Evolutionary conservation across 1,140 invertebrate genomes (phyloP).

Genomic region (Lasaia peninsularis): DNA sequence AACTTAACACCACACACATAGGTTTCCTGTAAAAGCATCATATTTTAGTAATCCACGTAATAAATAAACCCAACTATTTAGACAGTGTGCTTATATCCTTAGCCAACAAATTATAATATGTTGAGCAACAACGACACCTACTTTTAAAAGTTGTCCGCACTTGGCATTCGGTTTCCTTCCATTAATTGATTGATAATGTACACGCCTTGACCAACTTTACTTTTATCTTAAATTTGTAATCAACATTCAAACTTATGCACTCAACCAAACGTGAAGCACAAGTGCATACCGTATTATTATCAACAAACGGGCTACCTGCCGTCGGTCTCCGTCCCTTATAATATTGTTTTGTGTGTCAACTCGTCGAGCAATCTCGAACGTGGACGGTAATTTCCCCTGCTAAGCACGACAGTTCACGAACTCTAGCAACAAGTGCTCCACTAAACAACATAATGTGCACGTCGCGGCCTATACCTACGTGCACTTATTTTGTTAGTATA

Average conservation of each 20-base stretch:
- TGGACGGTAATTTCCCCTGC: slow-evolving; percentile 29
- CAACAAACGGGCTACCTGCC: slow-evolving; percentile 25
- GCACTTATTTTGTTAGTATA: no score
- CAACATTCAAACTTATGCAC: background rate
- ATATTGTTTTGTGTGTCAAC: slow-evolving; percentile 16
- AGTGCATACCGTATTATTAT: background rate
- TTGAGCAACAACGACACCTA: background rate
- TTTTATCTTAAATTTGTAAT: slow-evolving; percentile 1
- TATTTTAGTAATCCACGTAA: no score
- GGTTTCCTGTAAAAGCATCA: no score
- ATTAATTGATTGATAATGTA: background rate
- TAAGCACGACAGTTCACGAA: slow-evolving; percentile 34
- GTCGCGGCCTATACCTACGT: background rate
- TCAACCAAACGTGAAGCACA: background rate
- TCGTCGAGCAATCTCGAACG: slow-evolving; percentile 20
- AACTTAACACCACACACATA: no score
- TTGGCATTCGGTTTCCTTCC: background rate
- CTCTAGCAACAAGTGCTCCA: slow-evolving; percentile 30
- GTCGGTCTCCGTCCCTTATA: slow-evolving; percentile 15
- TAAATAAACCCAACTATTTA: no score
- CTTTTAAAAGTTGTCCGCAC: background rate
- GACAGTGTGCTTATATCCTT: no score
- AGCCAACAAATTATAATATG: background rate
- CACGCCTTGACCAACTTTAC: slow-evolving; percentile 2
- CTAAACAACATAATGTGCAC: slow-evolving; percentile 10